phyloP scores from a whole-genome alignment of 2,888 invertebrate species.

The Drosophila falleni region DNA sequence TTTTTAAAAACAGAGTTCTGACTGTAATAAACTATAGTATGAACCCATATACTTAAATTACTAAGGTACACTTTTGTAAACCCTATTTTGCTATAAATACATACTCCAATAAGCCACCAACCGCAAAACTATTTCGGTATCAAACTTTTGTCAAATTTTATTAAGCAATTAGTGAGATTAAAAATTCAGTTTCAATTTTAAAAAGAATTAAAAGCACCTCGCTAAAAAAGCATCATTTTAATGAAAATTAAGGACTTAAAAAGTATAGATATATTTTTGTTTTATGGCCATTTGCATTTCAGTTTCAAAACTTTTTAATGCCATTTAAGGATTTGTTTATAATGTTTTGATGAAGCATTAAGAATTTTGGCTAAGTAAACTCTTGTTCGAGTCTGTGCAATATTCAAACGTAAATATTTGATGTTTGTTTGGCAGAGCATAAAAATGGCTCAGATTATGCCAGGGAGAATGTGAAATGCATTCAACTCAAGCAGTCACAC shows the following conservation, averaged over 20 bases:
- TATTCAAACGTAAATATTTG: slow-evolving; percentile 47
- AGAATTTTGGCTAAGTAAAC: neutral
- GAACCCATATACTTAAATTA: no score
- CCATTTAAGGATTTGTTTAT: slow-evolving; percentile 2
- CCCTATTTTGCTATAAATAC: no score
- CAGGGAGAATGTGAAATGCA: slow-evolving; percentile 13
- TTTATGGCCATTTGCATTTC: neutral
- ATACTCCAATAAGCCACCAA: no score
- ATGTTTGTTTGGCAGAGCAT: slow-evolving; percentile 39
- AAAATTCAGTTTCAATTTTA: neutral
- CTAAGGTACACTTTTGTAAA: no score
- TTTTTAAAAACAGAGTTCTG: no score
- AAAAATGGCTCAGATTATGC: slow-evolving; percentile 31
- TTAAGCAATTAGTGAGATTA: neutral
- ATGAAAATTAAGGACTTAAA: neutral
- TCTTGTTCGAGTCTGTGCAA: slow-evolving; percentile 10
- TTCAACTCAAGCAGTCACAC: slow-evolving; percentile 20
- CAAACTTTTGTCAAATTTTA: neutral
- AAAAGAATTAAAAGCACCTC: neutral
- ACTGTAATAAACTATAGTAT: no score
- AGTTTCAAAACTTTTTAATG: neutral
- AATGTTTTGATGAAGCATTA: neutral
- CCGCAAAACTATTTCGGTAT: no score
- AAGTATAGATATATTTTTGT: neutral
- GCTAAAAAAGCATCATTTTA: neutral